Base-by-base conservation (phyloP, 2,888 invertebrate species). In the Tenthredo livida region DNA sequence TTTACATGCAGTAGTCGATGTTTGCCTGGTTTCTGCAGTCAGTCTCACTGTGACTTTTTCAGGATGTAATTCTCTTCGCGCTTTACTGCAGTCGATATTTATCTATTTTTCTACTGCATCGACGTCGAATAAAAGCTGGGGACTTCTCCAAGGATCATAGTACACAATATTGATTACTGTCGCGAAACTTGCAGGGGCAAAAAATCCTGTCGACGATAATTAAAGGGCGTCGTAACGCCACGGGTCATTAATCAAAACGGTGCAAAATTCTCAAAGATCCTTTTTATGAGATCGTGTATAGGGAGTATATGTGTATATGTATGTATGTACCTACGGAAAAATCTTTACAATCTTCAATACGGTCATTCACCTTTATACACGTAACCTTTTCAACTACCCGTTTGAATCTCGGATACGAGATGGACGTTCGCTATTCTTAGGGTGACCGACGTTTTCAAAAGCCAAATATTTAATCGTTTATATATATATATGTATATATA, bases 1-100 rank as follows among this genome's bases (percentile, higher is more conserved):
- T 78, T 82, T 75, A 50, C 17, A 21, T 67, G 70, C 9, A 67
- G 75, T 70, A 78, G 78, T 25, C 61, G 80, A 80, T 61, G 61
- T 80, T 80, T 80, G 58, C 61, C 40, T 61, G 58, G 37, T 40
- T 61, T 40, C n/a, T n/a, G n/a, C 40, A 61, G 61, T 61, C 25
- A n/a, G 21, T 58, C 10, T 21, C 40, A 61, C 21, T 40, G 58
- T 77, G 25, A 73, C 43, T 73, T 37, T n/a, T 43, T 21, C 21
- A 21, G 40, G 25, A 12, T 61, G 25, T 61, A 61, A 25, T 61
- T 54, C n/a, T 54, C n/a, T n/a, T n/a, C 61, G 21, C 25, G 61
- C 37, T 33, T 70, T 37, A 37, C 15, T 37, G 21, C 15, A 25
- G 25, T 70, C 33, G 70, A 33, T 29, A 70, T 25, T 70, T 37